phyloP scores from a whole-genome alignment of 2,888 invertebrate species.

The Leptura quadrifasciata region DNA sequence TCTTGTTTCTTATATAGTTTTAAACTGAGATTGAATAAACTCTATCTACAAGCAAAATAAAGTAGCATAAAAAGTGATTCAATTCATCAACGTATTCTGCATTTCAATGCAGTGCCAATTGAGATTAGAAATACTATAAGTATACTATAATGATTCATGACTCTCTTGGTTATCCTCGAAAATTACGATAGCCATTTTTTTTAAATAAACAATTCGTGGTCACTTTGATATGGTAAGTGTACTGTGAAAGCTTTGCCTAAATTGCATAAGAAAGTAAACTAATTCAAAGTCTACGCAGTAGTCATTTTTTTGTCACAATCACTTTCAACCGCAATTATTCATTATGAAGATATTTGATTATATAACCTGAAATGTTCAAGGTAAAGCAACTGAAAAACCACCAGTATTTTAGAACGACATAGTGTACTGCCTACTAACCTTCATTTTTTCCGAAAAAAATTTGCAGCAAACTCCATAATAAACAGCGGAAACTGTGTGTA shows the following conservation, averaged over 20 bases:
- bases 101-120: no score
- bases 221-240: not conserved
- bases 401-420: not conserved
- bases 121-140: no score
- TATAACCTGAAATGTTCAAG: constrained; percentile 30
- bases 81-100: no score
- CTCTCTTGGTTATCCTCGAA: no score
- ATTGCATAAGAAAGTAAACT: constrained; percentile 10
- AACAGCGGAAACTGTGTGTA: constrained; percentile 16
- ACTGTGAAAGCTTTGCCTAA: not conserved
- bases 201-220: no score
- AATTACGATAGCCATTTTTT: no score
- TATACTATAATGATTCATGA: no score
- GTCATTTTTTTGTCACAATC: not conserved
- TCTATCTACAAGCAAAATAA: no score
- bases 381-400: constrained; percentile 14
- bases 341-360: constrained; percentile 21
- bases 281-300: constrained; percentile 5
- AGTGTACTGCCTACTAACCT: constrained; percentile 24
- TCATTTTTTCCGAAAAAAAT: constrained; percentile 34
- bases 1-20: no score
- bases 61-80: no score
- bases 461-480: not conserved
- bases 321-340: constrained; percentile 15
- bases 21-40: no score